Conservation (phyloP, 2,113 vertebrate genomes). For the Trematomus loennbergii region DNA sequence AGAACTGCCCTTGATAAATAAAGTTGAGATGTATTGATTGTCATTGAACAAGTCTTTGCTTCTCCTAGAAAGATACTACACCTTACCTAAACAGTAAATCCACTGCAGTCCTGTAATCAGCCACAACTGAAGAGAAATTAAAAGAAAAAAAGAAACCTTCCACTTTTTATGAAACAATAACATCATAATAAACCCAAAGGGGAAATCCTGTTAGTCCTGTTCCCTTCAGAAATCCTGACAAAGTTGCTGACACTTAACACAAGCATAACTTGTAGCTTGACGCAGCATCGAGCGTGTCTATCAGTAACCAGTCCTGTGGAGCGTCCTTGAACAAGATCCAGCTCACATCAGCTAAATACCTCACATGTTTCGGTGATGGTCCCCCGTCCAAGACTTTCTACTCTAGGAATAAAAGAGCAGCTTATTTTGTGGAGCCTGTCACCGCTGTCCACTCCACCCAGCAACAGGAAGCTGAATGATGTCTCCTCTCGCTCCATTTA, state of each 20-base stretch:
- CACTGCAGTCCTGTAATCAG: background rate
- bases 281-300: background rate
- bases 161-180: conserved; percentile 7
- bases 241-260: conserved; percentile 11
- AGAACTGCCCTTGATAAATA: background rate
- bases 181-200: background rate
- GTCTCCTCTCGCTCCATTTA: conserved; percentile 47
- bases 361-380: conserved; percentile 31
- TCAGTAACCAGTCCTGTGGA: conserved; percentile 17
- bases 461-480: conserved; percentile 45
- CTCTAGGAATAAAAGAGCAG: conserved; percentile 9
- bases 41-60: background rate
- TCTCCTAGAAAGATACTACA: background rate
- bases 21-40: background rate
- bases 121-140: background rate
- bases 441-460: conserved; percentile 37
- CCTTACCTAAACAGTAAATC: background rate
- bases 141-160: background rate
- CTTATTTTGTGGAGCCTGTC: conserved; percentile 50
- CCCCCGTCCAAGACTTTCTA: conserved; percentile 27
- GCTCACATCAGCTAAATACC: conserved; percentile 34
- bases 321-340: conserved; percentile 15
- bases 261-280: conserved; percentile 1
- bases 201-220: background rate
- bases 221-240: background rate